Evolutionary conservation across 2,113 vertebrate species (phyloP).

Genomic region (Callithrix jacchus): DNA sequence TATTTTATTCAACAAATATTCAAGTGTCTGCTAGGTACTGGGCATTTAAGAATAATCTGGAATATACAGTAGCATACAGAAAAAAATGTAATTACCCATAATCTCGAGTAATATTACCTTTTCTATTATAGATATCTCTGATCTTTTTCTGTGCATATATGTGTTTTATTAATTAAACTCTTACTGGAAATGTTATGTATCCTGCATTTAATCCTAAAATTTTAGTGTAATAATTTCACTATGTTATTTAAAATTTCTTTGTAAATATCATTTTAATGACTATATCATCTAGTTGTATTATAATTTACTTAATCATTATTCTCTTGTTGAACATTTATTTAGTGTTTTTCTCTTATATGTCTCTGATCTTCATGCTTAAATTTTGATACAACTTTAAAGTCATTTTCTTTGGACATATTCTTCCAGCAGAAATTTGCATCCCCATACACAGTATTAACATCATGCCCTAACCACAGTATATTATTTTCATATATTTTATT

Average conservation of each 20-base stretch:
- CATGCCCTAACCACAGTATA: not conserved
- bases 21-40: not conserved
- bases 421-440: not conserved
- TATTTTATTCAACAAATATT: not conserved
- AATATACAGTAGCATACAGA: not conserved
- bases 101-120: not conserved
- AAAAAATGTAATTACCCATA: not conserved
- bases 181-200: not conserved
- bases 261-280: not conserved
- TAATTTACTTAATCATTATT: conserved; percentile 13
- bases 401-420: not conserved
- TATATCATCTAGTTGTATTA: not conserved
- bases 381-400: not conserved
- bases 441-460: not conserved
- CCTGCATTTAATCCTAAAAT: conserved; percentile 15
- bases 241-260: not conserved
- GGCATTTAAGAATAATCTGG: not conserved
- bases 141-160: not conserved
- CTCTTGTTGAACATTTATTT: not conserved
- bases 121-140: not conserved
- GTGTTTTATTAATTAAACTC: not conserved
- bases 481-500: conserved; percentile 1
- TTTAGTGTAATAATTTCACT: not conserved
- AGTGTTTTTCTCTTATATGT: not conserved
- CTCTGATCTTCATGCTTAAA: conserved; percentile 8